phyloP scores from a whole-genome alignment of 1,140 invertebrate genomes.

The Trichoplusia ni region DNA sequence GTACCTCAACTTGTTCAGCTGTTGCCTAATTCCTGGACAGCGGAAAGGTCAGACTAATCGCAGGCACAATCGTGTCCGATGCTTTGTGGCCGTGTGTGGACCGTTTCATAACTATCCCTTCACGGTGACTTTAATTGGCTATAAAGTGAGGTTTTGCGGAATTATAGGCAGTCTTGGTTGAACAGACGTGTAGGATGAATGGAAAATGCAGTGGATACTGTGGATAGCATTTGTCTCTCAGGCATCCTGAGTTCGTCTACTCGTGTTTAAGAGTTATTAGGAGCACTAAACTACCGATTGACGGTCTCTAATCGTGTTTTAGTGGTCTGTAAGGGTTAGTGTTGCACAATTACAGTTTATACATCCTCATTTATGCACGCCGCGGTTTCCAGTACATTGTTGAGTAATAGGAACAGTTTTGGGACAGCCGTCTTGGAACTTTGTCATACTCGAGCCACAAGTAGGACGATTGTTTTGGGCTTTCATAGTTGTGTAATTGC shows the following conservation, averaged over 20 bases:
- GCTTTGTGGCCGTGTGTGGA: constrained; percentile 28
- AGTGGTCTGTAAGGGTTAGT: no score
- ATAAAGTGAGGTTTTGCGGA: constrained; percentile 10
- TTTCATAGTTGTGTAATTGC: no score
- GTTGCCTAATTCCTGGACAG: constrained; percentile 34
- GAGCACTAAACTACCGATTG: no score
- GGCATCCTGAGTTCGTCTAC: no score
- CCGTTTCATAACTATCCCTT: constrained; percentile 17
- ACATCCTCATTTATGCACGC: background rate
- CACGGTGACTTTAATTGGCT: constrained; percentile 9
- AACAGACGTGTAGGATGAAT: no score
- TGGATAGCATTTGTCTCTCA: no score
- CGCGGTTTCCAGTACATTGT: no score
- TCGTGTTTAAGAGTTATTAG: no score
- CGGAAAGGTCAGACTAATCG: constrained; percentile 39
- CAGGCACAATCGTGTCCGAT: constrained; percentile 29
- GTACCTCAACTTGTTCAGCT: background rate
- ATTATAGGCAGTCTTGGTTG: background rate
- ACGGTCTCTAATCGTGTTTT: no score
- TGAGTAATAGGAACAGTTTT: constrained; percentile 1
- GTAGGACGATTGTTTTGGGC: no score
- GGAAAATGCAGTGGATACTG: no score
- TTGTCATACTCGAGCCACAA: background rate
- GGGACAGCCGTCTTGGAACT: background rate
- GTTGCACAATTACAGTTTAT: constrained; percentile 9